phyloP scores from a whole-genome alignment of 2,888 invertebrate genomes.

The Lochmaea crataegi region DNA sequence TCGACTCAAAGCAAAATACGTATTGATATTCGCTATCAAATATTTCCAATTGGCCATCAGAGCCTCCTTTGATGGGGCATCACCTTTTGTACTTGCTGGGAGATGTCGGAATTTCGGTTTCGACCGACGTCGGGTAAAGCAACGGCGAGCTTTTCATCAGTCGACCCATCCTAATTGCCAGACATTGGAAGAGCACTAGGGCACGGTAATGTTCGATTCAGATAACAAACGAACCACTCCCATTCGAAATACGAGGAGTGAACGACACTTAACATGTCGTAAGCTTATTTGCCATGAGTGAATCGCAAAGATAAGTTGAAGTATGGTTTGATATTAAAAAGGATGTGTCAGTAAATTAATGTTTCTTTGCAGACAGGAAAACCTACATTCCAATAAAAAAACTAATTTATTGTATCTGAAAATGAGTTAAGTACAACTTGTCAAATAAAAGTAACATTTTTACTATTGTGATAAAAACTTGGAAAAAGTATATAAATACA shows the following conservation, averaged over 20 bases:
- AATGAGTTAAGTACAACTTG: too few species aligned
- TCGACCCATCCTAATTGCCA: conserved; percentile 28
- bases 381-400: too few species aligned
- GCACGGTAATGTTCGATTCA: conserved; percentile 23
- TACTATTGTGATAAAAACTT: too few species aligned
- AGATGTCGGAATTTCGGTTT: conserved; percentile 2
- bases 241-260: conserved; percentile 7
- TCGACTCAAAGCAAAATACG: neutral
- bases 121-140: neutral
- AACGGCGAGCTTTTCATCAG: neutral
- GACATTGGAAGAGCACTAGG: conserved; percentile 12
- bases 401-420: too few species aligned
- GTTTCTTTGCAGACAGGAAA: too few species aligned
- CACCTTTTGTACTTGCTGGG: conserved; percentile 7
- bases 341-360: too few species aligned
- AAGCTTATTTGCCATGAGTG: too few species aligned
- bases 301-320: too few species aligned
- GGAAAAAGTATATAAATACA: too few species aligned
- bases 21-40: conserved; percentile 16
- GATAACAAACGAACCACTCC: conserved; percentile 15
- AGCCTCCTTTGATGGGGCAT: conserved; percentile 15
- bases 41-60: conserved; percentile 16
- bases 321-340: too few species aligned
- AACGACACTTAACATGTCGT: neutral
- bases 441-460: too few species aligned